Evolutionary conservation across 2,113 vertebrate genomes (phyloP), one percentile per base, ranked within the genome.

Genomic region (Ctenomys sociabilis): DNA sequence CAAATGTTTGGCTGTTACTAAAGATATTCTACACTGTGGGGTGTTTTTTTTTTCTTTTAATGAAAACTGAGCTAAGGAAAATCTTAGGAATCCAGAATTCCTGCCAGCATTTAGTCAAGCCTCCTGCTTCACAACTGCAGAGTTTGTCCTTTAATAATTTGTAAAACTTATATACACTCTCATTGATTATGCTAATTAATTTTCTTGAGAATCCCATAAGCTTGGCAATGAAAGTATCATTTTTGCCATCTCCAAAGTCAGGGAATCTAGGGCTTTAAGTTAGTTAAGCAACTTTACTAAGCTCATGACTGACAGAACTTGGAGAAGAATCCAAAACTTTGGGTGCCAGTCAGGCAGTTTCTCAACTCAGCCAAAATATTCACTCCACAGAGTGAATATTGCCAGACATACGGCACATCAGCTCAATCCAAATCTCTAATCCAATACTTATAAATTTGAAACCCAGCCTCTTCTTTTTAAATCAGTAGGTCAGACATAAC

Each of bases 141-240:
- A 32, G 35, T 49, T 17, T 72, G 11, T 19, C 10, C 30, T 66
- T 94, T 85, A 85, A 84, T 80, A 88, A 83, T 91, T 82, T 61
- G 83, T 9, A 68, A 93, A 72, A 77, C 52, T 63, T 54, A 86
- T 49, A 84, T 72, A 64, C 81, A 85, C 13, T 43, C 24, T 94
- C 82, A 96, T 90, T 95, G 85, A 93, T 96, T 95, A 94, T 88
- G 88, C 95, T 95, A 96, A 96, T 94, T 95, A 91, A 96, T 96
- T 93, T 61, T 85, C 75, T 80, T 91, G 88, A 85, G 64, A 93
- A 54, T 95, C n/a, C 61, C 59, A 0, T 77, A 90, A 87, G 37
- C 35, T 86, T 95, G 88, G 61, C 90, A 97, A 95, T 37, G 19
- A 85, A 96, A 95, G 88, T 59, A 95, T 35, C 64, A 93, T 90